Evolutionary conservation across 1,140 invertebrate species (phyloP), one percentile per base, ranked within the genome.

Genomic region (Drosophila littoralis): DNA sequence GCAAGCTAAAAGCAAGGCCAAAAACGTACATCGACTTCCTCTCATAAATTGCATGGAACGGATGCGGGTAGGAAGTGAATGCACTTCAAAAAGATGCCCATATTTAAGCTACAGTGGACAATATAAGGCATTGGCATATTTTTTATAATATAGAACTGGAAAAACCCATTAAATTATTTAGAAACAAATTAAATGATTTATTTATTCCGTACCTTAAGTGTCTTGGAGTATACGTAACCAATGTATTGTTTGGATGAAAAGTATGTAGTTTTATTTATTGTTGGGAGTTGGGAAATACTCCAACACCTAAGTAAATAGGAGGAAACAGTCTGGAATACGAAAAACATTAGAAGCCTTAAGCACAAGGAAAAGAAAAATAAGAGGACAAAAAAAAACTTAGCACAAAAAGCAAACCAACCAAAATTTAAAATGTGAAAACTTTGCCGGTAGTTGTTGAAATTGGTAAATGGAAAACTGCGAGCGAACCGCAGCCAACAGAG

Each of bases 401-500:
- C 58, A 64, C 59, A 61, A 75, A 70, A 67, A 71, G 77, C 66
- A 86, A 86, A 70, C 71, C 72, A 82, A 86, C 83, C 28, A 28
- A 82, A 88, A 86, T 82, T 86, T 88, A 88, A 86, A 86, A 86
- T 88, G 75, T 88, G 72, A 86, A 86, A 85, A 86, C 67, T 86
- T 74, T 64, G 36, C 57, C 43, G 50, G 52, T 42, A 64, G 63
- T 86, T 86, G 75, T 79, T 65, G 77, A 71, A 86, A 82, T 73
- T 71, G 68, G 66, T 68, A 79, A 78, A 69, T 61, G 79, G 43
- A 66, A 55, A 32, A 45, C 28, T 40, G 65, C 50, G 64, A 75
- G 58, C 70, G 74, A 73, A 82, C 82, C 82, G 82, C 82, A 86
- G 76, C 65, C 63, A 68, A 57, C 78, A 63, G 58, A 81, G 79